These are phyloP conservation scores for Diloba caeruleocephala DNA, from an alignment of 2,888 invertebrate species.

Conservation along the genomic window DNA sequence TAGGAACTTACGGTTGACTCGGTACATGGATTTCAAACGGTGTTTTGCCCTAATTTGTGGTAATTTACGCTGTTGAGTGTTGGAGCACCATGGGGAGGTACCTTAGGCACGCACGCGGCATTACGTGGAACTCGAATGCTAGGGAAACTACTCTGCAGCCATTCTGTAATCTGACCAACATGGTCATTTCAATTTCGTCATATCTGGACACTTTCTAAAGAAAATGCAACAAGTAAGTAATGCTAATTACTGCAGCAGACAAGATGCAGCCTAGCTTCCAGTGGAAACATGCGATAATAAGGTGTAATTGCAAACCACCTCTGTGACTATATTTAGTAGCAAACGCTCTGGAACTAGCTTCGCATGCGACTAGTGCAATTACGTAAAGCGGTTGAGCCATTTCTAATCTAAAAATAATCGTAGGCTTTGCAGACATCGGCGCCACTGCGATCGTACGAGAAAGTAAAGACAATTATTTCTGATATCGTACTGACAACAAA, in stretches of 20 bases:
- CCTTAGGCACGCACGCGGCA: constrained; percentile 80
- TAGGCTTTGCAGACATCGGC: constrained; percentile 85
- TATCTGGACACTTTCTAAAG: constrained; percentile 87
- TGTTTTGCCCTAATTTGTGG: constrained; percentile 70
- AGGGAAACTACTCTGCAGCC: constrained; percentile 72
- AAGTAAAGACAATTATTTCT: constrained; percentile 85
- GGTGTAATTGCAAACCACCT: constrained; percentile 86
- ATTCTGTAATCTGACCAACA: constrained; percentile 79
- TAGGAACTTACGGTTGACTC: constrained; percentile 53
- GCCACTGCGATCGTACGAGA: constrained; percentile 86
- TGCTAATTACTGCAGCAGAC: constrained; percentile 73
- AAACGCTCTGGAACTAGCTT: constrained; percentile 85
- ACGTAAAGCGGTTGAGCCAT: constrained; percentile 89
- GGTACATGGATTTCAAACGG: constrained; percentile 61
- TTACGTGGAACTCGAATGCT: constrained; percentile 75
- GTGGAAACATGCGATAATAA: constrained; percentile 88
- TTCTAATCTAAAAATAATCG: constrained; percentile 90
- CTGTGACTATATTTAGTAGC: constrained; percentile 87
- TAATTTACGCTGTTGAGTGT: constrained; percentile 64
- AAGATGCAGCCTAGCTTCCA: constrained; percentile 80
- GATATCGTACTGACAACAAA: constrained; percentile 55
- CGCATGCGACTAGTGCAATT: constrained; percentile 87
- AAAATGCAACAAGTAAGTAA: constrained; percentile 78
- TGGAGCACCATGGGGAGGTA: constrained; percentile 66
- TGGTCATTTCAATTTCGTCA: constrained; percentile 84